Evolutionary conservation across 2,888 invertebrate genomes (phyloP).

Genomic region (Syrphus vitripennis): DNA sequence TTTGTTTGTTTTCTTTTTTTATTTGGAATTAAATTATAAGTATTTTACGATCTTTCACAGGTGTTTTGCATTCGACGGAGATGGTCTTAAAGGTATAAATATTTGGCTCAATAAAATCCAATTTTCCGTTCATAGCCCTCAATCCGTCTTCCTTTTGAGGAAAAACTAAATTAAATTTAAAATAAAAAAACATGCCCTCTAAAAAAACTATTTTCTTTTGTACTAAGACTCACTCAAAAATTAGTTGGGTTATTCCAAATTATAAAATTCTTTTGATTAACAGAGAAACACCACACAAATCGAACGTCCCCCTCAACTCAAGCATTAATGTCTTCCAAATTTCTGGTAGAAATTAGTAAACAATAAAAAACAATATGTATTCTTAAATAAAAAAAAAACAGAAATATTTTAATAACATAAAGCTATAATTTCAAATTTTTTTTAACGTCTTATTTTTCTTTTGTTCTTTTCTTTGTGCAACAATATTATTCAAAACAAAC

Average conservation of each 20-base stretch:
- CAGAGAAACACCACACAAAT: conserved; percentile 26
- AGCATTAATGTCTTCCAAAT: conserved; percentile 51
- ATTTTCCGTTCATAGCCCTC: conserved; percentile 27
- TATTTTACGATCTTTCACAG: conserved; percentile 32
- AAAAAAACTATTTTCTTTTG: background rate
- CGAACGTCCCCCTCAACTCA: conserved; percentile 21
- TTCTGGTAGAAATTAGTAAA: conserved; percentile 53
- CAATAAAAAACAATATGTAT: conserved; percentile 18
- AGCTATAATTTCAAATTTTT: conserved; percentile 69
- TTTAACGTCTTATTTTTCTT: conserved; percentile 70
- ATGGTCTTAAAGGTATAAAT: conserved; percentile 27
- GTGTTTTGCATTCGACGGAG: conserved; percentile 23
- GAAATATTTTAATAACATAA: conserved; percentile 38
- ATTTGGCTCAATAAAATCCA: conserved; percentile 9
- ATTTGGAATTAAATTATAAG: conserved; percentile 34
- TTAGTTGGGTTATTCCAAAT: conserved; percentile 16
- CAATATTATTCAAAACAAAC: conserved; percentile 55
- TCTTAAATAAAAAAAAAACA: conserved; percentile 40
- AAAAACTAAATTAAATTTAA: background rate
- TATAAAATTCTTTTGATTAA: conserved; percentile 27
- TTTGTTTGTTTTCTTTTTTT: conserved; percentile 7
- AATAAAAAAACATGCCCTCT: conserved; percentile 1
- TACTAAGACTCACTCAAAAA: conserved; percentile 20
- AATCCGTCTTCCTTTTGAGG: conserved; percentile 8
- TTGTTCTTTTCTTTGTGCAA: conserved; percentile 72